These are phyloP conservation scores for Hylaeus volcanicus DNA, from an alignment of 1,140 invertebrate species.

Conservation along the genomic window DNA sequence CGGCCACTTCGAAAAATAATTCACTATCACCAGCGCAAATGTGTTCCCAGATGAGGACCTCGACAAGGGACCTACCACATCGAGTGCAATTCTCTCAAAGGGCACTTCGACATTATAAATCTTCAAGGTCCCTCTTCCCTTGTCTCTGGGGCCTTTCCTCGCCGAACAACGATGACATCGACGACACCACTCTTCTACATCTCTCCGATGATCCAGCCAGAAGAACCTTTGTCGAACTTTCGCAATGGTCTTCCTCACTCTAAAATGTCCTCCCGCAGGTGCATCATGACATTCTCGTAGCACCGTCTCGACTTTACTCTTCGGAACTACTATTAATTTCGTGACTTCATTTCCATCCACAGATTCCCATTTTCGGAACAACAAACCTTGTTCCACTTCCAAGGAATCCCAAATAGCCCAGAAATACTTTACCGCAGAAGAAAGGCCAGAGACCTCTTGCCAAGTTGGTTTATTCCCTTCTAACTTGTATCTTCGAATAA, in stretches of 20 bases:
- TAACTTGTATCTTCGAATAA: background rate
- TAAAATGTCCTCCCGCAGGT: background rate
- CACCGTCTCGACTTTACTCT: too few relatives aligned
- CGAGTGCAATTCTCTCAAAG: constrained; percentile 5
- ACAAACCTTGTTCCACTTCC: background rate
- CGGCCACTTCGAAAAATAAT: constrained; percentile 14
- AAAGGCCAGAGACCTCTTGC: background rate
- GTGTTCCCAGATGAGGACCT: background rate
- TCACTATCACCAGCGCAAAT: background rate
- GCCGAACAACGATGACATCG: background rate
- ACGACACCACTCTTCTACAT: constrained; percentile 10
- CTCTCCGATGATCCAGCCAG: background rate
- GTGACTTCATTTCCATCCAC: background rate
- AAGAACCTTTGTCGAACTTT: background rate
- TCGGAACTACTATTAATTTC: background rate
- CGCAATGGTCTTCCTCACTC: background rate
- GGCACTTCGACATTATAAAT: background rate
- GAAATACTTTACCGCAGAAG: background rate
- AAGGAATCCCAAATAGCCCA: background rate
- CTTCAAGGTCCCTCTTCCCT: background rate
- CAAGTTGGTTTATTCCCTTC: background rate
- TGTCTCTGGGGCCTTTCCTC: background rate
- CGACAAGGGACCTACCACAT: background rate
- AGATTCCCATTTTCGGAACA: constrained; percentile 8
- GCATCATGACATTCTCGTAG: background rate